These are phyloP conservation scores for Acipenser ruthenus DNA, from an alignment of 2,797 vertebrate genomes.

Conservation along the genomic window DNA sequence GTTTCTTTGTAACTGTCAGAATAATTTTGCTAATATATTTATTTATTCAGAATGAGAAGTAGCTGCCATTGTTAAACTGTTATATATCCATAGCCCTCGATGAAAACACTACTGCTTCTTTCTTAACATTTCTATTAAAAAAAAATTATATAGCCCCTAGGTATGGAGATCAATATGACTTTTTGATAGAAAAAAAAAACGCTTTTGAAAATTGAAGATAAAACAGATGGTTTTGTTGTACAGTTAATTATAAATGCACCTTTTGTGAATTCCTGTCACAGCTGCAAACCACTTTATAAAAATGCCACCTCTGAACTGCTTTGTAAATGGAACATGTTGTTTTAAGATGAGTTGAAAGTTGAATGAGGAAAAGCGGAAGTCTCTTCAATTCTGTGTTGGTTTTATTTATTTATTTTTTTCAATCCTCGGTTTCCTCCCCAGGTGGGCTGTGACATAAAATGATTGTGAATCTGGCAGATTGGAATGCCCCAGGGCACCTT, in stretches of 20 bases:
- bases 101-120: conserved; percentile 47
- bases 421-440: conserved; percentile 43
- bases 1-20: no score
- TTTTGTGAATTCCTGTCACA: conserved; percentile 56
- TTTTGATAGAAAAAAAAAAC: conserved; percentile 80
- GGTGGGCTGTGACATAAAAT: conserved; percentile 56
- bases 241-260: conserved; percentile 78
- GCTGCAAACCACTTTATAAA: background rate
- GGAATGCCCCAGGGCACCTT: conserved; percentile 66
- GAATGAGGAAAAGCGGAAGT: conserved; percentile 40
- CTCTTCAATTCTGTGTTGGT: conserved; percentile 42
- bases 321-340: conserved; percentile 44
- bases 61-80: no score
- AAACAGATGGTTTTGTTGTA: conserved; percentile 86
- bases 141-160: conserved; percentile 53
- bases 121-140: conserved; percentile 47
- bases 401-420: conserved; percentile 30
- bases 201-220: conserved; percentile 81
- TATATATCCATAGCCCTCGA: conserved; percentile 22
- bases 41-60: no score
- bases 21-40: no score
- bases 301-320: conserved; percentile 43
- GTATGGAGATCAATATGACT: conserved; percentile 81
- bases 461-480: conserved; percentile 53
- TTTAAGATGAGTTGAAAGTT: conserved; percentile 61